These are phyloP conservation scores for Sebastes reedi DNA, from an alignment of 2,797 vertebrate species.

Conservation along the genomic window DNA sequence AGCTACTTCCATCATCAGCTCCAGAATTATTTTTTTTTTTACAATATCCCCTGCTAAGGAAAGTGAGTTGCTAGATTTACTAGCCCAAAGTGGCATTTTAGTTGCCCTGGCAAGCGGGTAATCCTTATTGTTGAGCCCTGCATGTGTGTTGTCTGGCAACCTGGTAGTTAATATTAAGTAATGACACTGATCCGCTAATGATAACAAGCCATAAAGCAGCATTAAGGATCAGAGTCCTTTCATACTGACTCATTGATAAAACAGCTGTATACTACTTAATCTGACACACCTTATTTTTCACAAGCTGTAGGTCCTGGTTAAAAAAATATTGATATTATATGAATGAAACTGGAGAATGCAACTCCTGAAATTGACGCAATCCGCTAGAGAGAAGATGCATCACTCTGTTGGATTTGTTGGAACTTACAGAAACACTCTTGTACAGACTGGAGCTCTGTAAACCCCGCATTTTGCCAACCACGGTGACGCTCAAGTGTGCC, in stretches of 20 bases:
- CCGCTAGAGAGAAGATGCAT: background rate
- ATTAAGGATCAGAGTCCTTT: background rate
- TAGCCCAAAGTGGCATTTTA: no score
- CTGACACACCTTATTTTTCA: background rate
- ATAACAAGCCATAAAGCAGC: background rate
- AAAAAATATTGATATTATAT: background rate
- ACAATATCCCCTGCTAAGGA: no score
- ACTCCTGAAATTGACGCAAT: background rate
- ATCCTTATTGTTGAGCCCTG: no score
- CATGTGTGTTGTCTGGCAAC: background rate
- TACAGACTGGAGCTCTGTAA: background rate
- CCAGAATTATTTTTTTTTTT: fast-evolving
- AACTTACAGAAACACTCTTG: background rate
- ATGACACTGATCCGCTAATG: background rate
- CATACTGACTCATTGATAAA: background rate
- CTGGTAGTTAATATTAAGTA: background rate
- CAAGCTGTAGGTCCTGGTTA: background rate
- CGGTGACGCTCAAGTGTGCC: background rate
- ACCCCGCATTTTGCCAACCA: no score
- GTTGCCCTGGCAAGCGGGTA: no score
- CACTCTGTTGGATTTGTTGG: background rate
- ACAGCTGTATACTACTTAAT: background rate
- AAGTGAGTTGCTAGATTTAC: no score
- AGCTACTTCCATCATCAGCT: no score
- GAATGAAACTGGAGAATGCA: background rate